phyloP scores from a whole-genome alignment of 1,140 invertebrate genomes.

The Pogonognathellus flavescens region DNA sequence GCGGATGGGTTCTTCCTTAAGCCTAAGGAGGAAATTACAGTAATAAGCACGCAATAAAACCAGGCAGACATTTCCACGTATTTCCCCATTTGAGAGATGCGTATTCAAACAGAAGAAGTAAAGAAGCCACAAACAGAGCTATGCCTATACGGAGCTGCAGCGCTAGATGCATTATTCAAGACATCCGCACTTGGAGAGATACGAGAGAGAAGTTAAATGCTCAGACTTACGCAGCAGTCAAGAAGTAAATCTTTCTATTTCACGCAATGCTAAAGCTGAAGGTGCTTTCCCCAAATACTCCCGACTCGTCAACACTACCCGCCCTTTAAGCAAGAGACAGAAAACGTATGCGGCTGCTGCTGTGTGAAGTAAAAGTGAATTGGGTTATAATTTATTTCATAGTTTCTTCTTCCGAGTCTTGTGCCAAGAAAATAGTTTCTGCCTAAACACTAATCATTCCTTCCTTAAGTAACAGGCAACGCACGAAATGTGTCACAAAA shows the following conservation, averaged over 20 bases:
- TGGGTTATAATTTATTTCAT: slow-evolving; percentile 38
- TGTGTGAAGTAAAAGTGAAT: background rate
- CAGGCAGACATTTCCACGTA: slow-evolving; percentile 36
- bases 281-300: background rate
- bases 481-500: background rate
- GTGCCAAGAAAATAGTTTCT: slow-evolving; percentile 36
- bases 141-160: background rate
- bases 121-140: background rate
- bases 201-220: background rate
- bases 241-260: slow-evolving; percentile 37
- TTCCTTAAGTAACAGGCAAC: background rate
- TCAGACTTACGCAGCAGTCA: slow-evolving; percentile 23
- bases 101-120: background rate
- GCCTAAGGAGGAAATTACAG: slow-evolving; percentile 38
- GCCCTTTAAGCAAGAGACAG: too few relatives aligned
- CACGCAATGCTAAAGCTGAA: background rate
- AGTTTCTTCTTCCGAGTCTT: slow-evolving; percentile 38
- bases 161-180: background rate
- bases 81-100: background rate
- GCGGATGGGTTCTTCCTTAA: background rate
- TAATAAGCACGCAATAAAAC: slow-evolving; percentile 50
- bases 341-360: background rate
- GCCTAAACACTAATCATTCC: background rate
- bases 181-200: background rate
- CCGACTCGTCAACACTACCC: background rate